Evolutionary conservation across 2,113 vertebrate genomes (phyloP).

Genomic region (Amphilophus citrinellus): DNA sequence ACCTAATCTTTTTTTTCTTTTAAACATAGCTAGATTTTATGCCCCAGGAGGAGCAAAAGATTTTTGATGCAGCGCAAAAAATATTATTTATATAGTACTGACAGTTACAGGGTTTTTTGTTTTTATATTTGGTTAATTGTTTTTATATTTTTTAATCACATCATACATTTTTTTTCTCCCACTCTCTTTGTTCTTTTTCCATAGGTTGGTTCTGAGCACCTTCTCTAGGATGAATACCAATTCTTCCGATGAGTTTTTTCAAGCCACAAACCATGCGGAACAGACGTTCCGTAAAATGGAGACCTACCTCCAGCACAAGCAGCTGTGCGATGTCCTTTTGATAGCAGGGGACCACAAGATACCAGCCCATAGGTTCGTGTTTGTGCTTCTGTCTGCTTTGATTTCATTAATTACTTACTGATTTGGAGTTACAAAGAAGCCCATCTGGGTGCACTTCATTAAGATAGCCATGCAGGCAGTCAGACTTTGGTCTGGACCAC

Average conservation of each 20-base stretch:
- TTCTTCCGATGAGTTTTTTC: constrained; percentile 90
- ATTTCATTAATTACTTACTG: constrained; percentile 49
- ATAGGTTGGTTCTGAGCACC: constrained; percentile 84
- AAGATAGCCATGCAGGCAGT: constrained; percentile 4
- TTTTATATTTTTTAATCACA: background rate
- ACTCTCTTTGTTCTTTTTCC: constrained; percentile 24
- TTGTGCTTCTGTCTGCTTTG: constrained; percentile 42
- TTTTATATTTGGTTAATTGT: background rate
- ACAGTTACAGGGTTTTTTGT: background rate
- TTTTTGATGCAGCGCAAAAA: background rate
- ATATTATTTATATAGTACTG: background rate
- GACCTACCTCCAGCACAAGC: constrained; percentile 94
- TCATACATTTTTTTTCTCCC: background rate
- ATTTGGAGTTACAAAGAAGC: constrained; percentile 27
- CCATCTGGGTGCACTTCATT: constrained; percentile 40
- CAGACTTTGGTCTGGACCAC: constrained; percentile 11
- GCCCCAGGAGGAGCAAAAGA: background rate
- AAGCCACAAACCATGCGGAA: constrained; percentile 91
- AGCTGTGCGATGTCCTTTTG: constrained; percentile 95
- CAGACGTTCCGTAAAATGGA: constrained; percentile 96
- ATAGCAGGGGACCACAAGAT: constrained; percentile 94
- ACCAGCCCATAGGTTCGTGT: constrained; percentile 92
- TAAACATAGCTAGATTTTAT: background rate
- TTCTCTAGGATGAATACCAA: constrained; percentile 85
- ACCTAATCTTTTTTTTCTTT: background rate